phyloP scores from a whole-genome alignment of 2,797 vertebrate species.

The Acridotheres tristis region DNA sequence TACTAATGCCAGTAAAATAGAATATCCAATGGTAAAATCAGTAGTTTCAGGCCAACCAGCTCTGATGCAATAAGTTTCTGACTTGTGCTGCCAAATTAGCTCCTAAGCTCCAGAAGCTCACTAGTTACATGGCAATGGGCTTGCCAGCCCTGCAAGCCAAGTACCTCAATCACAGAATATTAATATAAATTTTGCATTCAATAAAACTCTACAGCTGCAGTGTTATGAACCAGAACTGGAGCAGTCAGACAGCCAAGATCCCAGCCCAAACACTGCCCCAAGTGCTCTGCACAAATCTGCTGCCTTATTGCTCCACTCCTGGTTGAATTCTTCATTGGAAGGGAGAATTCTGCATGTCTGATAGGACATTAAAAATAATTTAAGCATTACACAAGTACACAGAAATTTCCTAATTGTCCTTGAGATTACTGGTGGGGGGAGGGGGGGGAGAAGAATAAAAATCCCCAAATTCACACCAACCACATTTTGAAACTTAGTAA shows the following conservation, averaged over 20 bases:
- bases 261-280: neutral
- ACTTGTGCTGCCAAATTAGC: neutral
- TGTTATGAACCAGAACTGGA: neutral
- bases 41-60: neutral
- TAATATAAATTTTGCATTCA: neutral
- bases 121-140: neutral
- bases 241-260: neutral
- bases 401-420: neutral
- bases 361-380: neutral
- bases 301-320: neutral
- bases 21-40: neutral
- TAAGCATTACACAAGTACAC: neutral
- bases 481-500: neutral
- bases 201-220: neutral
- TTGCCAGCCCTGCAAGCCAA: neutral
- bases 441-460: neutral
- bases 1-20: neutral
- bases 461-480: neutral
- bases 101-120: neutral
- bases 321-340: neutral
- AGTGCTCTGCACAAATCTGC: neutral
- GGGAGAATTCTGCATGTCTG: neutral
- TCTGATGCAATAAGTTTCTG: neutral
- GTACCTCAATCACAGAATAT: neutral
- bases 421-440: fast-evolving